Evolutionary conservation across 2,113 vertebrate species (phyloP).

Genomic region (Neofelis nebulosa): DNA sequence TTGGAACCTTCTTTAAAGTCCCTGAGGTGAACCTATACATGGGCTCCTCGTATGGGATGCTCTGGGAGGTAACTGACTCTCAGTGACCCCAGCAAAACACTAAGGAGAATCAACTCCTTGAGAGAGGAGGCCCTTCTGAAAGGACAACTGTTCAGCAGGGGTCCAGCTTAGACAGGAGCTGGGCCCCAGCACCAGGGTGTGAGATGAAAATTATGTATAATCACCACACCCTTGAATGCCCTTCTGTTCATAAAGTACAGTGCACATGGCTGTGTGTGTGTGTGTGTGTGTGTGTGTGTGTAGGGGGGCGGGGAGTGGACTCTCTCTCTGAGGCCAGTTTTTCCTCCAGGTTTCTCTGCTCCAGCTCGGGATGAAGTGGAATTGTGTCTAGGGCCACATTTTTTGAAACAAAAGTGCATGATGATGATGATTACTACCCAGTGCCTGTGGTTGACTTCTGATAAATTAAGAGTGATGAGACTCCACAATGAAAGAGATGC

Average conservation of each 20-base stretch:
- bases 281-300: too few relatives aligned
- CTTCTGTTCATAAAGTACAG: not conserved
- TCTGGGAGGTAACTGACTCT: not conserved
- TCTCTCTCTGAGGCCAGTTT: not conserved
- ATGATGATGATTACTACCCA: not conserved
- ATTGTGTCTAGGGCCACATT: not conserved
- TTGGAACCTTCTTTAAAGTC: not conserved
- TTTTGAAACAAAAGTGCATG: not conserved
- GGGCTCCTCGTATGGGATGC: too few relatives aligned
- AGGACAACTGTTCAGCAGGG: not conserved
- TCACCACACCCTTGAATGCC: not conserved
- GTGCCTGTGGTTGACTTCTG: not conserved
- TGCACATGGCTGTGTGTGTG: too few relatives aligned
- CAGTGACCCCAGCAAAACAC: not conserved
- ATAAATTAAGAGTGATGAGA: not conserved
- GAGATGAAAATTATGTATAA: not conserved
- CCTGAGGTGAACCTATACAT: accelerated
- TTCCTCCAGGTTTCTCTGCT: not conserved
- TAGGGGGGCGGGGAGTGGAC: not conserved
- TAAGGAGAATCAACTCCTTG: not conserved
- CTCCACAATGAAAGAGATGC: not conserved
- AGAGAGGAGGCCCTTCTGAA: not conserved
- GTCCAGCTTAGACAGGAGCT: not conserved
- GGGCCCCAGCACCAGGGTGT: not conserved
- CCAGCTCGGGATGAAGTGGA: not conserved